A percentile compares a stretch with the other conserved stretches of the same genome.
Evolutionary conservation across 2,113 vertebrate genomes (phyloP).

Genomic region (Hystrix cristata): DNA sequence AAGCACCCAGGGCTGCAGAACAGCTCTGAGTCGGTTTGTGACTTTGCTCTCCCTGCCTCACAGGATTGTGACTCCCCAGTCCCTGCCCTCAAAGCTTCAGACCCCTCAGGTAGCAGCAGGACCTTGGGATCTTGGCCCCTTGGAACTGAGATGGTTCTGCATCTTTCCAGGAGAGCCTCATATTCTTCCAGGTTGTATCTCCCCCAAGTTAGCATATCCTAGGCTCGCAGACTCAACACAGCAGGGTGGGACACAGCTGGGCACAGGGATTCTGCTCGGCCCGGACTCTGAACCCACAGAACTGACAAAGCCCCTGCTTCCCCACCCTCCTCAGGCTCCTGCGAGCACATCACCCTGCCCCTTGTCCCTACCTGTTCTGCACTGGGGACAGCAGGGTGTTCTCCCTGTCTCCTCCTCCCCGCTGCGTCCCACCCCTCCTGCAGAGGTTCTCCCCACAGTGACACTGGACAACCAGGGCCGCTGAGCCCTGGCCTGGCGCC

Average conservation of each 20-base stretch:
- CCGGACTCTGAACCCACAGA: conserved; percentile 72
- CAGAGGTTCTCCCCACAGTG: conserved; percentile 77
- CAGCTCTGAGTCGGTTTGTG: conserved; percentile 76
- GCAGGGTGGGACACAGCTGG: conserved; percentile 82
- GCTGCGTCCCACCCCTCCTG: not conserved
- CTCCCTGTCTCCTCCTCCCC: conserved; percentile 34
- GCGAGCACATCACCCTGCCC: conserved; percentile 63
- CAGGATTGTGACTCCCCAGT: conserved; percentile 63
- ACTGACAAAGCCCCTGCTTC: conserved; percentile 83
- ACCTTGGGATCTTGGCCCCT: conserved; percentile 73
- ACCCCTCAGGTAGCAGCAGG: conserved; percentile 84
- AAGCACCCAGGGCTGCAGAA: conserved; percentile 77
- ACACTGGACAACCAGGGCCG: conserved; percentile 75
- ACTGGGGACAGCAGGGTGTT: conserved; percentile 50
- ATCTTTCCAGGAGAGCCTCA: conserved; percentile 78
- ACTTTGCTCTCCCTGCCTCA: conserved; percentile 69
- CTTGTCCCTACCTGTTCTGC: conserved; percentile 41
- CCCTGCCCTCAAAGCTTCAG: conserved; percentile 83
- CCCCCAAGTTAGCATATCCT: conserved; percentile 71
- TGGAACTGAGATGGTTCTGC: conserved; percentile 75
- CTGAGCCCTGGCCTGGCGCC: conserved; percentile 77
- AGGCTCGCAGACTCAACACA: conserved; percentile 82
- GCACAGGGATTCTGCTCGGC: conserved; percentile 64
- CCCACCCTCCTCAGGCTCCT: conserved; percentile 85
- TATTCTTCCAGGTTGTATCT: conserved; percentile 78